Evolutionary conservation across 2,113 vertebrate species (phyloP), one percentile per base, ranked within the genome.

Genomic region (Stercorarius parasiticus): DNA sequence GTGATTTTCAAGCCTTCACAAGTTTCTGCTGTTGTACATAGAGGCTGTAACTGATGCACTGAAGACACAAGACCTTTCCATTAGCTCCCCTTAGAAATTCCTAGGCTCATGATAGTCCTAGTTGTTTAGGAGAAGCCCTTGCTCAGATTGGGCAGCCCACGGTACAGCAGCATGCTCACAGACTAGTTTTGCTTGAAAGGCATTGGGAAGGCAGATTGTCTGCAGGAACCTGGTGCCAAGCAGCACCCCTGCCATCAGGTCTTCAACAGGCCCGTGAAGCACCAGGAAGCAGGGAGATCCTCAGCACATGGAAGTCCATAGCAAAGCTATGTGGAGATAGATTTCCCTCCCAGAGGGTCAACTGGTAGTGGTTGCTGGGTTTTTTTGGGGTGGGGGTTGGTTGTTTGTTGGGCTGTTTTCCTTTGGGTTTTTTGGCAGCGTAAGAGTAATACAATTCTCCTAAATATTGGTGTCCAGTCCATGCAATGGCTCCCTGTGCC

Each of bases 401-500:
- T 74, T 43, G 15, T 32, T 69, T 53, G 26, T 61, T 34, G 61
- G 21, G 11, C 47, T n/a, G 27, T 25, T 53, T 72, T 11, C 17
- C 17, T 53, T 40, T 22, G 43, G 5, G 3, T 34, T 34, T 66
- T 95, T 84, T 56, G 27, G 15, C 73, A 82, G 43, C 2, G 0
- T 34, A 43, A 47, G 40, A 43, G 9, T 23, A 67, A 88, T 47
- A 52, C 7, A 50, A 0, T 78, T 40, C 10, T 70, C 52, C 15
- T 8, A 70, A 84, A 20, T 15, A 25, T 7, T 3, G 15, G 7
- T 13, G 42, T 59, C 3, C 43, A 30, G 49, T 15, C 26, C 3
- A 1, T 43, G 9, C 27, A 47, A 5, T 0, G 1, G 18, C 15
- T 76, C 58, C 40, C 12, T 11, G 20, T 30, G 34, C 15, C 11